phyloP scores from a whole-genome alignment of 53 echinoderm and acorn worm genomes.

The Henricia sp. region DNA sequence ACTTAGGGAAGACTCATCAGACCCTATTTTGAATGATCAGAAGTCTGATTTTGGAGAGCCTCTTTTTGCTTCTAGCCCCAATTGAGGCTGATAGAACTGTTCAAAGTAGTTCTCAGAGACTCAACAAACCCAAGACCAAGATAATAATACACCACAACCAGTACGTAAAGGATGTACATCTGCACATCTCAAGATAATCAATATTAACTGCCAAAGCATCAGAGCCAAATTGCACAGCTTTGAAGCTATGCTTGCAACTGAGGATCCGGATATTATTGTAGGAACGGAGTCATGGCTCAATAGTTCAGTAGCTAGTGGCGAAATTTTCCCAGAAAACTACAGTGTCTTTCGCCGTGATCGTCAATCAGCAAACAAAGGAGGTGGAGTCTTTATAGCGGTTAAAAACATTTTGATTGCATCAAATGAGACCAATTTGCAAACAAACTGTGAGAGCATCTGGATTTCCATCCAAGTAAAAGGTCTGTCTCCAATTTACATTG shows the following conservation, averaged over 20 bases:
- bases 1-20: background rate
- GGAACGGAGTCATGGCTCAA: conserved; percentile 57
- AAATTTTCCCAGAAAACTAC: conserved; percentile 38
- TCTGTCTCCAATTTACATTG: conserved; percentile 3
- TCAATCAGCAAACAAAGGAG: background rate
- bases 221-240: background rate
- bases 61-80: background rate
- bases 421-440: conserved; percentile 7
- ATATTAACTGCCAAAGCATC: conserved; percentile 40
- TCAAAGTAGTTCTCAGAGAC: background rate
- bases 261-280: conserved; percentile 25
- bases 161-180: background rate
- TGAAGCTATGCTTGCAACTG: conserved; percentile 10
- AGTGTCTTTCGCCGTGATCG: conserved; percentile 41
- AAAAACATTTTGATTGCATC: conserved; percentile 16
- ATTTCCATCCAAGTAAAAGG: background rate
- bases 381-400: conserved; percentile 21
- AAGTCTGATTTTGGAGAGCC: background rate
- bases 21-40: background rate
- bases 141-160: no score
- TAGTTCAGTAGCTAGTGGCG: conserved; percentile 9
- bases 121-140: no score
- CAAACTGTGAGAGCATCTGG: conserved; percentile 21
- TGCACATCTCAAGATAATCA: background rate
- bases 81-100: no score